These are phyloP conservation scores for Julus scanicus DNA, from an alignment of 2,888 invertebrate genomes.

Conservation along the genomic window DNA sequence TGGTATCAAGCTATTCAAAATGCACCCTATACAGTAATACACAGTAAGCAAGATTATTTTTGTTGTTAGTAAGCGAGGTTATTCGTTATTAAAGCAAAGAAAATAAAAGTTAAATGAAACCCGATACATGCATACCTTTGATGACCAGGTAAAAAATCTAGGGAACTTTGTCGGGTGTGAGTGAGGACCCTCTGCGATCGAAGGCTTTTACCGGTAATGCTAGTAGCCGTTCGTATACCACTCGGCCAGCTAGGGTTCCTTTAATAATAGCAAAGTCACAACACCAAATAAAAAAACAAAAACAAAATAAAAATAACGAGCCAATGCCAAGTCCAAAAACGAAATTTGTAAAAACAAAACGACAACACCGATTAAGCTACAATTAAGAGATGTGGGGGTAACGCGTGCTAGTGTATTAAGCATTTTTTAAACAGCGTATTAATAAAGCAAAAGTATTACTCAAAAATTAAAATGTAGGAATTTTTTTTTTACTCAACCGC, in stretches of 20 bases:
- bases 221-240: constrained; percentile 54
- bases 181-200: constrained; percentile 53
- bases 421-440: no score
- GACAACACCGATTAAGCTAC: not conserved
- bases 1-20: not conserved
- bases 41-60: constrained; percentile 2
- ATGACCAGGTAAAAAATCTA: constrained; percentile 61
- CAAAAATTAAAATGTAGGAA: no score
- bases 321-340: not conserved
- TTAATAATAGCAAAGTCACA: constrained; percentile 61
- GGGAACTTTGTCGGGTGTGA: constrained; percentile 61
- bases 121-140: constrained; percentile 58
- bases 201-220: constrained; percentile 67
- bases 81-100: not conserved
- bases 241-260: constrained; percentile 73
- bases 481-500: no score
- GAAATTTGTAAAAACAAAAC: not conserved
- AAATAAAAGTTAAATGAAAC: constrained; percentile 23
- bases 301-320: constrained; percentile 52
- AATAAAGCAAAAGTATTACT: no score
- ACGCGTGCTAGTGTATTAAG: not conserved
- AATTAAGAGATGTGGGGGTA: not conserved
- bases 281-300: constrained; percentile 49
- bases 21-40: not conserved
- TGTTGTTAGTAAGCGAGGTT: not conserved